Conservation (phyloP, 2,113 vertebrate species). For the Coregonus clupeaformis region DNA sequence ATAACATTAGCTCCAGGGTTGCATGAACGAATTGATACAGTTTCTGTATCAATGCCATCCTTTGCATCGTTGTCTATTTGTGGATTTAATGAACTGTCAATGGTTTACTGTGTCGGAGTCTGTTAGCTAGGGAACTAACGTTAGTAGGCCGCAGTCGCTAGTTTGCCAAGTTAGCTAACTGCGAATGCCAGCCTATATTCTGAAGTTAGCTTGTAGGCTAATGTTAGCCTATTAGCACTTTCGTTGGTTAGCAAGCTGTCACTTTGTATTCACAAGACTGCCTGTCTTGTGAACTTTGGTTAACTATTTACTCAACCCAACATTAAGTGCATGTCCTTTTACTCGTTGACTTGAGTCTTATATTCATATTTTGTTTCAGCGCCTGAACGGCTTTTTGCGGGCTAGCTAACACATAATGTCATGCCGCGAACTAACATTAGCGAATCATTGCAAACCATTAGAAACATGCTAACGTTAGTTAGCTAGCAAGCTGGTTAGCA, state of each 20-base stretch:
- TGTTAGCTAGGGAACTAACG: constrained; percentile 19
- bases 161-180: not conserved
- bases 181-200: constrained; percentile 28
- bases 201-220: constrained; percentile 48
- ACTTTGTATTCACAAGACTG: constrained; percentile 27
- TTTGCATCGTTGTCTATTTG: not conserved
- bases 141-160: constrained; percentile 52
- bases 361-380: not conserved
- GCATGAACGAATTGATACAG: not conserved
- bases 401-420: not conserved
- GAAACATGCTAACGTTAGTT: too few species aligned
- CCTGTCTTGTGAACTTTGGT: constrained; percentile 15
- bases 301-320: not conserved
- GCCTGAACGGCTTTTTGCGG: constrained; percentile 48
- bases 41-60: not conserved
- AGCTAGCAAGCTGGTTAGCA: too few species aligned
- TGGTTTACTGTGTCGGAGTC: not conserved
- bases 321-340: not conserved
- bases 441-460: too few species aligned
- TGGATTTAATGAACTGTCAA: constrained; percentile 24
- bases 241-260: constrained; percentile 55
- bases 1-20: not conserved
- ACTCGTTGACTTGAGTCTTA: too few species aligned
- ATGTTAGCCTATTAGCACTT: constrained; percentile 46
- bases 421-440: too few species aligned